phyloP scores from a whole-genome alignment of 1,140 invertebrate species.

The Drosophila neocordata region DNA sequence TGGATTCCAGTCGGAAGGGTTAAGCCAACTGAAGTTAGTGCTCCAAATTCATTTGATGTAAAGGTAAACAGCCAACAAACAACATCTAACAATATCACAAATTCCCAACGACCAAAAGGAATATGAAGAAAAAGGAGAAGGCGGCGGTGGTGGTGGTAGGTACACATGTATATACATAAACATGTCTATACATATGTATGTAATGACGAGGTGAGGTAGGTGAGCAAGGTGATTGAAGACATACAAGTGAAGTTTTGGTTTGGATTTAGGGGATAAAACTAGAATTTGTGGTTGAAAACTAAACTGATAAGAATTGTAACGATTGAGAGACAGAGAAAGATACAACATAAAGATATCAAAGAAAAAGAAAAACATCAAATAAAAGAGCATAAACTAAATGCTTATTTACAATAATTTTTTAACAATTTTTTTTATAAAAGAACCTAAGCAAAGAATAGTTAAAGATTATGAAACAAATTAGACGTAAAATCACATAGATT shows the following conservation, averaged over 20 bases:
- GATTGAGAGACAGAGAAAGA: constrained; percentile 2
- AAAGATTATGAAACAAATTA: too few species aligned
- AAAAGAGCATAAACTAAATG: not conserved
- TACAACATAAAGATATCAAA: constrained; percentile 22
- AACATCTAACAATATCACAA: not conserved
- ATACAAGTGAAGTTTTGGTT: constrained; percentile 14
- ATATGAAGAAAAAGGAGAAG: not conserved
- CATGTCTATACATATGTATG: too few species aligned
- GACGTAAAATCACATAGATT: too few species aligned
- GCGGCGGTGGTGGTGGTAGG: not conserved
- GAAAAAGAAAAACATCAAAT: not conserved
- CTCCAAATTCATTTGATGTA: constrained; percentile 37
- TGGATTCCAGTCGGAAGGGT: not conserved
- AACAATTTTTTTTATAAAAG: too few species aligned
- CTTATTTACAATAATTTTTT: too few species aligned
- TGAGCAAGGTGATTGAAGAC: constrained; percentile 47
- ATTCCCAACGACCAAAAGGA: not conserved
- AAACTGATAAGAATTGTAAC: not conserved
- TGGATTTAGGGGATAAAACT: constrained; percentile 13
- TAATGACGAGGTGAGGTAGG: not conserved
- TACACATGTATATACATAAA: too few species aligned
- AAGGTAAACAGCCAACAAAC: constrained; percentile 15
- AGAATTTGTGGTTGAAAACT: constrained; percentile 5
- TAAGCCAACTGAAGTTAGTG: constrained; percentile 34
- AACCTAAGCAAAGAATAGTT: too few species aligned